phyloP scores from a whole-genome alignment of 2,888 invertebrate species.

The Papilio gigon region DNA sequence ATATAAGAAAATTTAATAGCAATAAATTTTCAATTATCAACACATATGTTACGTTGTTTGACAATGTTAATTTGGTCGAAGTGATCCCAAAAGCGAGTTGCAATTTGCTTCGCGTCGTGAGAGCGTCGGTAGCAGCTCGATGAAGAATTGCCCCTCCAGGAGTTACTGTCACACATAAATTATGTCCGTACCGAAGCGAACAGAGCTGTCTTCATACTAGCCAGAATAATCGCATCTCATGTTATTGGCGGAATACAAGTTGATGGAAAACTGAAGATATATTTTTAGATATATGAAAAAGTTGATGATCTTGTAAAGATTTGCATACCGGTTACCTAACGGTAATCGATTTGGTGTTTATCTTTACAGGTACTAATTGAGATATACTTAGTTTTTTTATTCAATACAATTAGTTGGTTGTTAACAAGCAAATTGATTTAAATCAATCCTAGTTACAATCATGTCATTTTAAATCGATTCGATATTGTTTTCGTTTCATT shows the following conservation, averaged over 20 bases:
- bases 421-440: too few species aligned
- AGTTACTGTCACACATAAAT: conserved; percentile 56
- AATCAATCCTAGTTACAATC: too few species aligned
- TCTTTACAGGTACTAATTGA: too few species aligned
- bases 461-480: background rate
- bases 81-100: conserved; percentile 38
- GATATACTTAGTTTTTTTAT: too few species aligned
- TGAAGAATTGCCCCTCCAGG: conserved; percentile 51
- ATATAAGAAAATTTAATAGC: background rate
- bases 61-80: conserved; percentile 31
- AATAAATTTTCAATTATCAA: conserved; percentile 24
- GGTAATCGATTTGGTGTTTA: too few species aligned
- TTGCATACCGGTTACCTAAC: too few species aligned
- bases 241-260: conserved; percentile 46
- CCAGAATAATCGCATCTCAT: conserved; percentile 46
- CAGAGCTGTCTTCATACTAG: conserved; percentile 51
- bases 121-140: conserved; percentile 38
- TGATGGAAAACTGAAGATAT: conserved; percentile 4
- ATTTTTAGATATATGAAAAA: background rate
- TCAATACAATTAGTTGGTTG: too few species aligned
- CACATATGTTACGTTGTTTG: conserved; percentile 28
- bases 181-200: conserved; percentile 50
- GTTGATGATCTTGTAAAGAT: too few species aligned
- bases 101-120: conserved; percentile 45
- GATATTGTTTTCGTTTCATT: background rate